Evolutionary conservation across 2,797 vertebrate species (phyloP), one percentile per base, ranked within the genome.

Genomic region (Sitta carolinensis): DNA sequence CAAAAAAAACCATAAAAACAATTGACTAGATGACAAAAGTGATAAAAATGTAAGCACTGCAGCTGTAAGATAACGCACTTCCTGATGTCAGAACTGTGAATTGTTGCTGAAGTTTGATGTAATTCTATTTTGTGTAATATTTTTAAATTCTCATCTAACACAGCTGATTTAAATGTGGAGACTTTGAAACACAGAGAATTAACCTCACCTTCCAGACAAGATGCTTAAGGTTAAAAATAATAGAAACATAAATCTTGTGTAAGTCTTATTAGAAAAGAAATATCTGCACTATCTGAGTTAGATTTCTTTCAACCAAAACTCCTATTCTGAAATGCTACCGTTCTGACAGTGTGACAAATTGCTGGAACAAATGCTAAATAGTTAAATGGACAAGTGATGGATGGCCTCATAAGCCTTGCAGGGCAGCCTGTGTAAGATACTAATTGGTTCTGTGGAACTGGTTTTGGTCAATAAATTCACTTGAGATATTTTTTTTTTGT

Each of bases 301-400:
- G 94, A 97, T 97, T 98, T 97, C 97, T 97, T 98, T 98, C 95
- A 98, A 97, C 93, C 93, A 90, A 97, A 98, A 78, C 95, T 97
- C 91, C 93, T 95, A 45, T 97, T 97, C 90, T 97, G 94, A 97
- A 98, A 97, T 96, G 97, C 92, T 97, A 78, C 95, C 27, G 4
- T 97, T 97, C 96, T 98, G 98, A 98, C 98, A 98, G 84, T 82
- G 97, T 98, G 98, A 98, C 98, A 98, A 98, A 98, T 98, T 97
- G 97, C 98, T 97, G 95, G 96, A 97, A 98, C 97, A 97, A 98
- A 98, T 98, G 97, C 98, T 98, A 98, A 98, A 97, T 97, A 98
- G 97, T 97, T 98, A 98, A 98, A 97, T 98, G 98, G 98, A 98
- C 98, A 98, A 96, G 97, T 98, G 98, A 98, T 98, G 97, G 97